Percentiles rank a stretch among this genome's conserved stretches.
These are phyloP conservation scores for Marcusenius ussheri DNA, from an alignment of 2,113 vertebrate species.

Conservation along the genomic window DNA sequence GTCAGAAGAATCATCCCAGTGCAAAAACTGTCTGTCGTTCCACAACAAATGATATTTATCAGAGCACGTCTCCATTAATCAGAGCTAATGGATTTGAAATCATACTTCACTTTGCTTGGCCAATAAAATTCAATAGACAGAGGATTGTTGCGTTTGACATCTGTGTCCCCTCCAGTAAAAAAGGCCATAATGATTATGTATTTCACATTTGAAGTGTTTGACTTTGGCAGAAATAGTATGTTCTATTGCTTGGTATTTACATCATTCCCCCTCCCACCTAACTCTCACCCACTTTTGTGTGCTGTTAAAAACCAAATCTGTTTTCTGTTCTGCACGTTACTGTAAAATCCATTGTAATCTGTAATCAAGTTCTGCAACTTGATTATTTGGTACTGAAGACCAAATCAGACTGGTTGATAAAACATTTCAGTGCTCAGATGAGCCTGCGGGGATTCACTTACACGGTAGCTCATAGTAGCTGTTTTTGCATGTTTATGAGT, in stretches of 20 bases:
- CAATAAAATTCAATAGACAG: neutral
- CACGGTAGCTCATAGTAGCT: neutral
- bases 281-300: neutral
- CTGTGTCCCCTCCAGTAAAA: neutral
- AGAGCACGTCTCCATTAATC: neutral
- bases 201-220: neutral
- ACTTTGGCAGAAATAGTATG: neutral
- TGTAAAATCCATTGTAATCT: neutral
- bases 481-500: neutral
- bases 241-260: constrained; percentile 3
- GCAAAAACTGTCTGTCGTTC: neutral
- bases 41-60: neutral
- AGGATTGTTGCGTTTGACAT: neutral
- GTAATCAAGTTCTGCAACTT: neutral
- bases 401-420: neutral
- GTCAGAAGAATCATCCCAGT: neutral
- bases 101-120: neutral
- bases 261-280: constrained; percentile 1
- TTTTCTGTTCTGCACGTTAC: neutral
- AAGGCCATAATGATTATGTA: neutral
- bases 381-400: neutral
- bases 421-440: neutral
- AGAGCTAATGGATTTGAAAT: neutral
- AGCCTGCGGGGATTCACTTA: neutral
- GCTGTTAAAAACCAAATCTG: neutral